A percentile compares a stretch with the other conserved stretches of the same genome.
Evolutionary conservation across 2,113 vertebrate genomes (phyloP).

Genomic region (Tautogolabrus adspersus): DNA sequence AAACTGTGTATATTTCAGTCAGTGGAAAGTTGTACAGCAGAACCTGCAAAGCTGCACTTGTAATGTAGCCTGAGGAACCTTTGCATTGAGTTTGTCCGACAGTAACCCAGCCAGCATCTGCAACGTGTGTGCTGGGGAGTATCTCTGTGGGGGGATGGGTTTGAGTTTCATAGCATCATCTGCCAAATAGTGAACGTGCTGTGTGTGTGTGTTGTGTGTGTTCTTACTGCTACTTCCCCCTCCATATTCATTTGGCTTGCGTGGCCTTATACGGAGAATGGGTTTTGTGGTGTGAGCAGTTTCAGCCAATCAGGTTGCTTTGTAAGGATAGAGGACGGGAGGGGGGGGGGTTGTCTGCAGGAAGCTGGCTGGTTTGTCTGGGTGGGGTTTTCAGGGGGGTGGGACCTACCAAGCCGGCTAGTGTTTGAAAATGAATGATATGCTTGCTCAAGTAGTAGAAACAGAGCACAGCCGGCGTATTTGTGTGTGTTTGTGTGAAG

Average conservation of each 20-base stretch:
- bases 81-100: conserved; percentile 53
- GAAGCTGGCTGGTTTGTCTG: conserved; percentile 60
- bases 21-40: conserved; percentile 27
- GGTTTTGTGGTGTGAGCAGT: conserved; percentile 87
- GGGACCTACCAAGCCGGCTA: conserved; percentile 59
- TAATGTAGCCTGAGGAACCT: not conserved
- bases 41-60: conserved; percentile 53
- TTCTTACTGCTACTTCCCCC: conserved; percentile 24
- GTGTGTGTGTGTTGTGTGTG: conserved; percentile 9
- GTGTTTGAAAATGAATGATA: conserved; percentile 85
- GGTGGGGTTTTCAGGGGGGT: conserved; percentile 76
- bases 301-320: conserved; percentile 77
- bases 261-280: conserved; percentile 80
- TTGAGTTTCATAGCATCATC: conserved; percentile 40
- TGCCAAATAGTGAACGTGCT: conserved; percentile 10
- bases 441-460: conserved; percentile 35
- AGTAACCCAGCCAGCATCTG: conserved; percentile 74
- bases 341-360: conserved; percentile 33
- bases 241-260: conserved; percentile 51
- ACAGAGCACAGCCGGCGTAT: conserved; percentile 1
- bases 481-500: not conserved
- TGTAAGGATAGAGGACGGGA: conserved; percentile 14
- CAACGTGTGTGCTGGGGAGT: conserved; percentile 27
- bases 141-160: conserved; percentile 45
- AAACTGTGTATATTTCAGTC: conserved; percentile 20